A percentile compares a stretch with the other conserved stretches of the same genome.
These are phyloP conservation scores for Tetragnatha versicolor DNA, from an alignment of 1,140 invertebrate species.

Conservation along the genomic window DNA sequence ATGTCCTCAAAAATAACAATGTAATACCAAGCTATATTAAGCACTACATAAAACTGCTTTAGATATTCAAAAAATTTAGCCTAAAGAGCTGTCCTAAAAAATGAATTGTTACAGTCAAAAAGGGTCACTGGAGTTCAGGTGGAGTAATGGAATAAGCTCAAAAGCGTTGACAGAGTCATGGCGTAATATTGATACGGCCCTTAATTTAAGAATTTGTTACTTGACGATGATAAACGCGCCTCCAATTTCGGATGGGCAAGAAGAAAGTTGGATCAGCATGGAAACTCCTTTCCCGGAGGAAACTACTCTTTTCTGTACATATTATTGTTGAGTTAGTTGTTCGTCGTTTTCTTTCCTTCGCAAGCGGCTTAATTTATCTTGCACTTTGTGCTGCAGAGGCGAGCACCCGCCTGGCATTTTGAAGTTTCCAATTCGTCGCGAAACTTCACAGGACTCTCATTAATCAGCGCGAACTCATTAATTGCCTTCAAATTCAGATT, in stretches of 20 bases:
- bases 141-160: no score
- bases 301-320: conserved; percentile 42
- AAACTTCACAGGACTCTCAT: conserved; percentile 37
- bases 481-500: conserved; percentile 55
- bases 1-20: no score
- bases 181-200: conserved; percentile 47
- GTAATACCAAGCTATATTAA: no score
- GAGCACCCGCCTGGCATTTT: conserved; percentile 44
- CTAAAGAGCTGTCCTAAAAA: no score
- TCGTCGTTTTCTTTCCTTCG: conserved; percentile 48
- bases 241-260: conserved; percentile 31
- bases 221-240: conserved; percentile 50
- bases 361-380: conserved; percentile 55
- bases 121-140: no score
- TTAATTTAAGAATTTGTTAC: conserved; percentile 50
- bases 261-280: conserved; percentile 47
- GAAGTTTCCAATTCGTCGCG: conserved; percentile 55
- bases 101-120: no score
- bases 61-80: no score
- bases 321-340: conserved; percentile 55
- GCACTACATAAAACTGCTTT: no score
- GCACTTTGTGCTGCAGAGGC: conserved; percentile 39
- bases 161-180: neutral
- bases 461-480: conserved; percentile 51
- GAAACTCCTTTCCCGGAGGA: neutral